These are phyloP conservation scores for Lophochroa leadbeateri DNA, from an alignment of 2,113 vertebrate species.

Conservation along the genomic window DNA sequence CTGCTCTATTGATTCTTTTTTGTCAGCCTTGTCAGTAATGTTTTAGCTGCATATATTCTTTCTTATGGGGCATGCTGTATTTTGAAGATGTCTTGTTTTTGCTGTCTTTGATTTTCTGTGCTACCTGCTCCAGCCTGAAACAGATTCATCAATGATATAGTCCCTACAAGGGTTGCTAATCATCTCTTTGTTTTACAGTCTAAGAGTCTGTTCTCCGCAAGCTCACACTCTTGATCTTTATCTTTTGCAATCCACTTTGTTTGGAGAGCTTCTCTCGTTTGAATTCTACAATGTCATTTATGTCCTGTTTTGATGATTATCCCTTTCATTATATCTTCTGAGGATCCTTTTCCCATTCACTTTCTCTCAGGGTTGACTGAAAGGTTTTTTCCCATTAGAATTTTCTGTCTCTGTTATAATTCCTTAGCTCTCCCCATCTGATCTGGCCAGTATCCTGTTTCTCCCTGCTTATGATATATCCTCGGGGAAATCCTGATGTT, in stretches of 20 bases:
- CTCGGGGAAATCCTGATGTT: neutral
- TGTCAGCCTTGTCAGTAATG: neutral
- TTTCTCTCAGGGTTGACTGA: neutral
- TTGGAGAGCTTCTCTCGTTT: neutral
- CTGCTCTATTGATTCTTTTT: neutral
- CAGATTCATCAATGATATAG: neutral
- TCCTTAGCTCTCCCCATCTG: neutral
- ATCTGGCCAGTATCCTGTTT: neutral
- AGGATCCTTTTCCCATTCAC: neutral
- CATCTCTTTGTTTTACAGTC: neutral
- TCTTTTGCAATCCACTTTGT: neutral
- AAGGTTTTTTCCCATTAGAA: neutral
- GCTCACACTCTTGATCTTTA: neutral
- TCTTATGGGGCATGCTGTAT: neutral
- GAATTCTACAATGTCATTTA: neutral
- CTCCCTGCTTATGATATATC: neutral
- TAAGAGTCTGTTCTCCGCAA: neutral
- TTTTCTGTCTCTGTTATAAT: neutral
- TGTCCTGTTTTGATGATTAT: neutral
- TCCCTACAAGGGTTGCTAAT: neutral
- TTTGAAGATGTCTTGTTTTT: neutral
- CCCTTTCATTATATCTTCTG: neutral
- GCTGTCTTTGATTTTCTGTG: constrained; percentile 9
- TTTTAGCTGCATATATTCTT: neutral
- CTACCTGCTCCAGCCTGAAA: neutral